Conservation (phyloP, 2,113 vertebrate genomes). For the Pitta sordida region DNA sequence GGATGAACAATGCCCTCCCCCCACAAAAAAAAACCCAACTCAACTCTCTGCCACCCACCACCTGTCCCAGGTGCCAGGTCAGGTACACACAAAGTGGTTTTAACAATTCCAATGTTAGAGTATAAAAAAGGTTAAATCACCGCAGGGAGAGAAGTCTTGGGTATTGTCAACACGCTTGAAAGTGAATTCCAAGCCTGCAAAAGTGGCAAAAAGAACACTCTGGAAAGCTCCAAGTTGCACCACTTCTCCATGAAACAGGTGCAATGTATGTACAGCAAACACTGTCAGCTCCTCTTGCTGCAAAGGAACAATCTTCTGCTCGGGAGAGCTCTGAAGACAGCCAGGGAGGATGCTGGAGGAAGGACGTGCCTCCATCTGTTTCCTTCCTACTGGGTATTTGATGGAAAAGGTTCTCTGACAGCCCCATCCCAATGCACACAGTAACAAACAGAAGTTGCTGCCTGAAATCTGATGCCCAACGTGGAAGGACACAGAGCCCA, state of each 20-base stretch:
- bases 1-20: neutral
- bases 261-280: neutral
- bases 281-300: neutral
- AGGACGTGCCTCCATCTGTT: neutral
- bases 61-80: neutral
- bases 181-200: slow-evolving; percentile 1
- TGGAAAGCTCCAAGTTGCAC: neutral
- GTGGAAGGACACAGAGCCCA: neutral
- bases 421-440: neutral
- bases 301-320: neutral
- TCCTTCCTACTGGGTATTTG: neutral
- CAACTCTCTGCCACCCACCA: neutral
- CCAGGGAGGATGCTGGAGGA: neutral
- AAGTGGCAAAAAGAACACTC: neutral
- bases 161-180: neutral
- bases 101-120: neutral
- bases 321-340: neutral
- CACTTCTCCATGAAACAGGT: neutral
- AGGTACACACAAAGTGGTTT: neutral
- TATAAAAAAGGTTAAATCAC: neutral
- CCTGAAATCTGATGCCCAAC: neutral
- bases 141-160: neutral
- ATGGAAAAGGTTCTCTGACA: neutral
- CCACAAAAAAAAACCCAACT: neutral
- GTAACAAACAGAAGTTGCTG: slow-evolving; percentile 4